These are phyloP conservation scores for Bombus waltoni DNA, from an alignment of 1,140 invertebrate species.

Conservation along the genomic window DNA sequence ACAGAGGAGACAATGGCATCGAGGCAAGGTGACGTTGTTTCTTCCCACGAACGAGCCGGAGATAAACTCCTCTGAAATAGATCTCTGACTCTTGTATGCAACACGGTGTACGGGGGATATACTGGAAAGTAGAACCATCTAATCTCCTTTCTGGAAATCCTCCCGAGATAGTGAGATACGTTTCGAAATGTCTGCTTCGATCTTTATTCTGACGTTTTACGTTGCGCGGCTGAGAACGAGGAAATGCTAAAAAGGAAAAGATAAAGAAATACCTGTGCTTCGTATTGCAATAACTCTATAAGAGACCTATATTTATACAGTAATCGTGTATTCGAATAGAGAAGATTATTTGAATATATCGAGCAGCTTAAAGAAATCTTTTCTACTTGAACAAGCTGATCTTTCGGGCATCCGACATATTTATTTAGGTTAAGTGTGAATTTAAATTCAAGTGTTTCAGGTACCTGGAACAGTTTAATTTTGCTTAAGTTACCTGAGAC, in stretches of 20 bases:
- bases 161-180: slow-evolving; percentile 37
- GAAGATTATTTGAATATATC: neutral
- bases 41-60: slow-evolving; percentile 67
- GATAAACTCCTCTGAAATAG: slow-evolving; percentile 71
- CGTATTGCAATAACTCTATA: slow-evolving; percentile 1
- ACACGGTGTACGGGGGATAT: slow-evolving; percentile 13
- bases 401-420: neutral
- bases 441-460: neutral
- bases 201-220: slow-evolving; percentile 40
- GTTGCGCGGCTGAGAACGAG: neutral
- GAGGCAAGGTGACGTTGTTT: slow-evolving; percentile 63
- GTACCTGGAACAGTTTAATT: neutral
- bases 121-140: slow-evolving; percentile 44
- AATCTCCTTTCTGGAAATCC: slow-evolving; percentile 55
- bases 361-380: neutral
- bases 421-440: neutral
- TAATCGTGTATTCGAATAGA: neutral
- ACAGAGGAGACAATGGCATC: slow-evolving; percentile 35
- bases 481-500: neutral
- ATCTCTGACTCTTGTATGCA: slow-evolving; percentile 57
- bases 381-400: neutral
- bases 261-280: slow-evolving; percentile 6
- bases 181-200: slow-evolving; percentile 29
- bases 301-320: neutral
- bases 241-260: slow-evolving; percentile 13